These are phyloP conservation scores for Ichneumoninae sp. DNA, from an alignment of 2,888 invertebrate species.

Conservation along the genomic window DNA sequence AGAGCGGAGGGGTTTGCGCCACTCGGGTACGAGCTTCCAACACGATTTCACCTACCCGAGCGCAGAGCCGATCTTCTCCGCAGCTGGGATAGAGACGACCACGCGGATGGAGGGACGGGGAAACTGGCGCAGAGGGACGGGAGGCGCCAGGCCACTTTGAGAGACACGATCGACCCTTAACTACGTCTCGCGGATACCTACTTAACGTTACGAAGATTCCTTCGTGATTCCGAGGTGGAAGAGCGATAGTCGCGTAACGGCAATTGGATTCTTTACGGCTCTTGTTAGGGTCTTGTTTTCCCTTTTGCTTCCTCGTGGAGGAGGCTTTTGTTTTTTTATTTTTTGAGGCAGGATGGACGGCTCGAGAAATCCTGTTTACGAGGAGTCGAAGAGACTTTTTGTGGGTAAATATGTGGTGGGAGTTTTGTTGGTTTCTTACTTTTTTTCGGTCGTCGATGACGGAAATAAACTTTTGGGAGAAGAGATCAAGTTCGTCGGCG, in stretches of 20 bases:
- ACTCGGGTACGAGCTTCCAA: conserved; percentile 47
- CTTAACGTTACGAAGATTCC: conserved; percentile 58
- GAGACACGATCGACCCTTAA: conserved; percentile 80
- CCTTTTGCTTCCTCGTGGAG: too few relatives aligned
- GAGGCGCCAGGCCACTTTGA: conserved; percentile 82
- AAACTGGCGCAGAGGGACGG: conserved; percentile 69
- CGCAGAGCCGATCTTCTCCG: not conserved
- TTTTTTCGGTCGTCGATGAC: not conserved
- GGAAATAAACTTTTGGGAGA: too few relatives aligned
- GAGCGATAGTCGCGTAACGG: conserved; percentile 57
- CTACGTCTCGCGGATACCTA: conserved; percentile 71
- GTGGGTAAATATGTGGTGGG: too few relatives aligned
- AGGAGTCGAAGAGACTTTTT: too few relatives aligned
- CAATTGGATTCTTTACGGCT: conserved; percentile 36
- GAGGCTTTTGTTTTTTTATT: not conserved
- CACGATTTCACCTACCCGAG: conserved; percentile 18
- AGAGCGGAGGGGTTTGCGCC: not conserved
- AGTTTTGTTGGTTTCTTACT: not conserved
- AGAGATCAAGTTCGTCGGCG: too few relatives aligned
- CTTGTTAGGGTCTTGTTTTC: not conserved
- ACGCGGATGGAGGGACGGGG: conserved; percentile 43
- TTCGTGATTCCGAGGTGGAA: conserved; percentile 55
- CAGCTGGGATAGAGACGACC: conserved; percentile 17
- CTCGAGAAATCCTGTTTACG: not conserved
- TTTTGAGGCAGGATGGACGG: not conserved